A percentile compares a stretch with the other conserved stretches of the same genome.
These are phyloP conservation scores for Zeugodacus cucurbitae DNA, from an alignment of 1,140 invertebrate genomes.

Conservation along the genomic window DNA sequence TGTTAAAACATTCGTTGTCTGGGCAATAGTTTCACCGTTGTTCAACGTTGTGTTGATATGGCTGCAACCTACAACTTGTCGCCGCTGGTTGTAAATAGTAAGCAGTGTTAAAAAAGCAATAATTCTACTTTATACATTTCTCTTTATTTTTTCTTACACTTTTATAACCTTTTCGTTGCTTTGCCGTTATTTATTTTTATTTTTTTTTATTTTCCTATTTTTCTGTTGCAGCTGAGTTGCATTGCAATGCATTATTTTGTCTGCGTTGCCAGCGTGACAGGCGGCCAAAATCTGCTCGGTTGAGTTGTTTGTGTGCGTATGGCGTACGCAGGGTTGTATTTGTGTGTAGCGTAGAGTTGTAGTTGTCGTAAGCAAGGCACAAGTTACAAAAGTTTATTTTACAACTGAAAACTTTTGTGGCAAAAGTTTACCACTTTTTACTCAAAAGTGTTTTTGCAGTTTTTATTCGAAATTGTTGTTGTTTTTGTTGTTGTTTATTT, in stretches of 20 bases:
- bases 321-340: not conserved
- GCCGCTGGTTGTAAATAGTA: conserved; percentile 28
- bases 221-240: not conserved
- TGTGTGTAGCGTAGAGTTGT: not conserved
- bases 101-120: conserved; percentile 32
- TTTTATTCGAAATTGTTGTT: not conserved
- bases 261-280: not conserved
- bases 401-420: conserved; percentile 28
- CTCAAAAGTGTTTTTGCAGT: not conserved
- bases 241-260: not conserved
- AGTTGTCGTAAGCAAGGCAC: conserved; percentile 21
- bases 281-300: not conserved
- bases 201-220: not conserved
- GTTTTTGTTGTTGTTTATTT: not conserved
- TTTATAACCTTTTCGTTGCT: too few species aligned
- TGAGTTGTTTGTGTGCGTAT: not conserved
- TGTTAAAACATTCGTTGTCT: not conserved
- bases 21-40: not conserved
- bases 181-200: too few species aligned
- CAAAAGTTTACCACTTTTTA: conserved; percentile 24
- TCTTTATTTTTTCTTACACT: not conserved
- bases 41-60: not conserved
- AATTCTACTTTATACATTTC: not conserved
- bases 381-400: conserved; percentile 35
- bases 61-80: conserved; percentile 20